Base-by-base conservation (phyloP, 2,888 invertebrate species). In the Tenthredo notha region DNA sequence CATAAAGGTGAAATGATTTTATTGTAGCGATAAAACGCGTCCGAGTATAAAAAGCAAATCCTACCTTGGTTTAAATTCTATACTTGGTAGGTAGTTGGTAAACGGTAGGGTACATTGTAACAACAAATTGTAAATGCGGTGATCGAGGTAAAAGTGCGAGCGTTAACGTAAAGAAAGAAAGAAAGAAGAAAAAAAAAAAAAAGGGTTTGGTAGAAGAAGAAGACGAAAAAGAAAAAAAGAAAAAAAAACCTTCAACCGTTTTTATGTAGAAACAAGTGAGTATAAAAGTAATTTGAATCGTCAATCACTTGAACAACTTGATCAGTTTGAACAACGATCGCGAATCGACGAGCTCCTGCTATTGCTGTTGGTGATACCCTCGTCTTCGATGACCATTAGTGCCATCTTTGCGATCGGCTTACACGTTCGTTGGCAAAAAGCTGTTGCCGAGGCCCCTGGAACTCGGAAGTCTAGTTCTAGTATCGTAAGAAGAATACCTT, bases 391-490 rank as follows among this genome's bases (percentile, higher is more conserved):
- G 72, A 21, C 72, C 72, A 40, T 74, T 40, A 74, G 40, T 43
- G 43, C 40, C 72, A 43, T 40, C 72, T 74, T 74, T 21, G 72
- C 40, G 43, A 74, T 74, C 72, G 43, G 40, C 21, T 74, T 74
- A 74, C 72, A 74, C n/a, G 72, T 43, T 21, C 4, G 72, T 74
- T 43, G 9, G 72, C 43, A 74, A 74, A 74, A 74, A 74, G 72
- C 54, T 67, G 29, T 74, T 43, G 72, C 72, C n/a, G 72, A 74
- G 50, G 0, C 29, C 78, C 37, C 1, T 61, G 80, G 80, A 80
- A 80, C 80, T 80, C 80, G 80, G 80, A 80, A 80, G 80, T 80
- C 58, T 58, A 80, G 58, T 80, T 80, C 61, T 80, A n/a, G 61
- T 18, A 29, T 47, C 58, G 80, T 40, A 29, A 29, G 80, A 80